Evolutionary conservation across 2,888 invertebrate species (phyloP).

Genomic region (Nowickia ferox): DNA sequence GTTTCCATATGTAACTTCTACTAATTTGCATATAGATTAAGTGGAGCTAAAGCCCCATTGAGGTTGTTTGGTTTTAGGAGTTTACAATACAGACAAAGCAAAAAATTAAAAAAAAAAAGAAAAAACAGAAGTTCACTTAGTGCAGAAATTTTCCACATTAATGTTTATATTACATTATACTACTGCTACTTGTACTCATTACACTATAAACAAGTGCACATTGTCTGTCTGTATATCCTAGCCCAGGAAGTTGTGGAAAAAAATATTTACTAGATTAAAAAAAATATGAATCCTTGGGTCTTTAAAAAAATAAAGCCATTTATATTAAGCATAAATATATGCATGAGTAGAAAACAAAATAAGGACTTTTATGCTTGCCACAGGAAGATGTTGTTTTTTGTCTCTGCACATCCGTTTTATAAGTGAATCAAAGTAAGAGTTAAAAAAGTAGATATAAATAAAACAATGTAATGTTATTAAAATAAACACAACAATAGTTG

Average conservation of each 20-base stretch:
- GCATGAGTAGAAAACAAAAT: slow-evolving; percentile 3
- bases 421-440: slow-evolving; percentile 50
- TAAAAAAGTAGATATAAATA: slow-evolving; percentile 9
- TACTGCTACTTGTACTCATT: slow-evolving; percentile 57
- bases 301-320: slow-evolving; percentile 37
- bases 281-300: slow-evolving; percentile 49
- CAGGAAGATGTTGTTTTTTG: slow-evolving; percentile 49
- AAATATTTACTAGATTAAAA: slow-evolving; percentile 47
- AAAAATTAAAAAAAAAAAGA: background rate
- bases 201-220: slow-evolving; percentile 21
- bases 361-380: slow-evolving; percentile 42
- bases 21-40: slow-evolving; percentile 76
- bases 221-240: background rate
- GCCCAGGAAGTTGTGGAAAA: slow-evolving; percentile 38
- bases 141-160: slow-evolving; percentile 18
- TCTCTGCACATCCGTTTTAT: slow-evolving; percentile 53
- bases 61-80: slow-evolving; percentile 65
- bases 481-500: background rate
- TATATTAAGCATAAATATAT: slow-evolving; percentile 7
- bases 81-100: background rate
- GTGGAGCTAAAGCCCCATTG: slow-evolving; percentile 70
- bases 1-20: slow-evolving; percentile 74
- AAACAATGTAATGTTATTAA: slow-evolving; percentile 26
- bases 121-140: slow-evolving; percentile 12
- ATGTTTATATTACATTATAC: slow-evolving; percentile 56